Evolutionary conservation across 2,113 vertebrate genomes (phyloP).

Genomic region (Hiodon tergisus): DNA sequence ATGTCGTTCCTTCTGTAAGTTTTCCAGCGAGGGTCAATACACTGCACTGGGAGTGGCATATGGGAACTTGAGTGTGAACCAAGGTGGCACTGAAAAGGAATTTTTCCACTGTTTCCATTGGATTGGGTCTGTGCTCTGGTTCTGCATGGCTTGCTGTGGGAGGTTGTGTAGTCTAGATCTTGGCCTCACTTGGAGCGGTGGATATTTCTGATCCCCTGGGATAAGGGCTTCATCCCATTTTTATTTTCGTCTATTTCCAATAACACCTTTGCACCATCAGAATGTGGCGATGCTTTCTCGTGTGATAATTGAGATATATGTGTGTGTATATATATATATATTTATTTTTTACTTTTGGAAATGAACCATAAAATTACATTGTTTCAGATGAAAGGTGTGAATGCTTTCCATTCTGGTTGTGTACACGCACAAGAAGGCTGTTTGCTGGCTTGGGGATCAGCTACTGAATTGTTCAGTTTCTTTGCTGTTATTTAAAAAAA

Average conservation of each 20-base stretch:
- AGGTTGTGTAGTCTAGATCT: neutral
- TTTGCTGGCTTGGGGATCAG: neutral
- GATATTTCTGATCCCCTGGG: too few relatives aligned
- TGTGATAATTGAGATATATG: too few relatives aligned
- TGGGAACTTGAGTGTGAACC: neutral
- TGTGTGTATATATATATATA: neutral
- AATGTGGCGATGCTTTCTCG: neutral
- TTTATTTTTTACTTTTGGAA: neutral
- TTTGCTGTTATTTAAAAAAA: neutral
- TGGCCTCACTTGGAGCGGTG: neutral
- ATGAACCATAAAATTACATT: neutral
- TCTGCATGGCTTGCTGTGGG: neutral
- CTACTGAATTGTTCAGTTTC: neutral
- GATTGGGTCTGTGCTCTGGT: neutral
- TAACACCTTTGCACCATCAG: neutral
- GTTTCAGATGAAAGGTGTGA: slow-evolving; percentile 4
- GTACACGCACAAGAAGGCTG: neutral
- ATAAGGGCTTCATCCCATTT: too few relatives aligned
- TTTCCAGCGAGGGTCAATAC: neutral
- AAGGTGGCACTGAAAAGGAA: neutral
- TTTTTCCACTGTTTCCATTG: neutral
- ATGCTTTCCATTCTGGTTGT: neutral
- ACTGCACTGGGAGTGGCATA: neutral
- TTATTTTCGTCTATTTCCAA: too few relatives aligned
- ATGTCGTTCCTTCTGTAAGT: neutral